These are phyloP conservation scores for Gila orcuttii DNA, from an alignment of 2,113 vertebrate genomes.

Conservation along the genomic window DNA sequence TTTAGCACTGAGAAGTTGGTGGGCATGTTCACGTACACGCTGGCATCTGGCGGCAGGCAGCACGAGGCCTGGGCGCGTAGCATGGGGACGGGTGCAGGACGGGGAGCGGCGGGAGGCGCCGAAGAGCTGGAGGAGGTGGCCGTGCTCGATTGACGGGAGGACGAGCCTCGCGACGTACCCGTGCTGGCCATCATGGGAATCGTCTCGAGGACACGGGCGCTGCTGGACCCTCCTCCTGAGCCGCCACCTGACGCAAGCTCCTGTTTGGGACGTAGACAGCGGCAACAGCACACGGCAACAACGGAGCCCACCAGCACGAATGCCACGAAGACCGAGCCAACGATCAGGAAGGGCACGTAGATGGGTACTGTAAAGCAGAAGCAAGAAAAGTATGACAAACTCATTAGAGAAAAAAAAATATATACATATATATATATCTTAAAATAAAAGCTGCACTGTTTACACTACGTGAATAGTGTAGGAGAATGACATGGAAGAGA, in stretches of 20 bases:
- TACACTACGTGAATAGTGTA: too few relatives aligned
- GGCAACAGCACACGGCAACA: slow-evolving; percentile 94
- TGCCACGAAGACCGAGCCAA: slow-evolving; percentile 95
- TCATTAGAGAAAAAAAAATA: not conserved
- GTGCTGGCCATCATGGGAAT: slow-evolving; percentile 96
- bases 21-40: slow-evolving; percentile 96
- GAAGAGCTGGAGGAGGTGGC: slow-evolving; percentile 97
- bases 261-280: slow-evolving; percentile 95
- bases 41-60: slow-evolving; percentile 87
- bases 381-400: not conserved
- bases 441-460: too few relatives aligned
- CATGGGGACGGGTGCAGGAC: slow-evolving; percentile 74
- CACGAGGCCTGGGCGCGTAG: slow-evolving; percentile 93
- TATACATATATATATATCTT: not conserved
- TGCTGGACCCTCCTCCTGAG: slow-evolving; percentile 57
- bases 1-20: slow-evolving; percentile 97
- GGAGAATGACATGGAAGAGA: too few relatives aligned
- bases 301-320: slow-evolving; percentile 94
- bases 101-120: slow-evolving; percentile 80
- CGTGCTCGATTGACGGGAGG: slow-evolving; percentile 95
- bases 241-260: slow-evolving; percentile 86
- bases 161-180: slow-evolving; percentile 89
- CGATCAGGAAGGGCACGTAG: slow-evolving; percentile 97
- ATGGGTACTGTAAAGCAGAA: slow-evolving; percentile 86
- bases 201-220: slow-evolving; percentile 89